These are phyloP conservation scores for Ormyrus nitidulus DNA, from an alignment of 2,888 invertebrate genomes.

Conservation along the genomic window DNA sequence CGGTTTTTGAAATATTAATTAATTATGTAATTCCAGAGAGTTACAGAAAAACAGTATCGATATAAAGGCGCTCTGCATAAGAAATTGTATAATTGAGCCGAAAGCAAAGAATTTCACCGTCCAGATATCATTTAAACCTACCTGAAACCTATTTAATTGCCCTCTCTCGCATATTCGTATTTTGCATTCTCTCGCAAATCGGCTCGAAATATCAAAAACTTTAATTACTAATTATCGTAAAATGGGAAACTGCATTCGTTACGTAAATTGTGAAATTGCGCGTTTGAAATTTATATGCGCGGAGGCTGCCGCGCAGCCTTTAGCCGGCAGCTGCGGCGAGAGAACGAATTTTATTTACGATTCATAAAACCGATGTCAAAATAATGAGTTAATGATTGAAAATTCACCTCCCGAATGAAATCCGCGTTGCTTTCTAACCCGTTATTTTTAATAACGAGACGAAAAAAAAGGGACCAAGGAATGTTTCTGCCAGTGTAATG, in stretches of 20 bases:
- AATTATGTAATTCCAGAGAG: no score
- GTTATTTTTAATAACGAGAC: slow-evolving; percentile 44
- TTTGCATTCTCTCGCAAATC: no score
- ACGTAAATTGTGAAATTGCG: slow-evolving; percentile 27
- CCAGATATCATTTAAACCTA: no score
- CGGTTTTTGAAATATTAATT: no score
- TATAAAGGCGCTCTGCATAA: no score
- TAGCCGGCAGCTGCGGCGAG: not conserved
- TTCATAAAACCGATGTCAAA: slow-evolving; percentile 44
- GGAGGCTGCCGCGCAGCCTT: not conserved
- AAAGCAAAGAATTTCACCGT: no score
- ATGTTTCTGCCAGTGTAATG: slow-evolving; percentile 43
- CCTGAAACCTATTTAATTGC: no score
- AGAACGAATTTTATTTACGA: slow-evolving; percentile 44
- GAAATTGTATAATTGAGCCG: no score
- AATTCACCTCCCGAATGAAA: slow-evolving; percentile 30
- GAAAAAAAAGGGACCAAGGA: slow-evolving; percentile 8
- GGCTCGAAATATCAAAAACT: not conserved
- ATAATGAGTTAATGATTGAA: slow-evolving; percentile 50
- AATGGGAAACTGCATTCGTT: slow-evolving; percentile 9
- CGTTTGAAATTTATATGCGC: slow-evolving; percentile 6
- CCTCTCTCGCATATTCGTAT: no score
- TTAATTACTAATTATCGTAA: slow-evolving; percentile 11
- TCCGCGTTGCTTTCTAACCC: slow-evolving; percentile 42
- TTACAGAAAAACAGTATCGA: no score